Conservation (phyloP, 1,140 invertebrate genomes). For the Colletes gigas region DNA sequence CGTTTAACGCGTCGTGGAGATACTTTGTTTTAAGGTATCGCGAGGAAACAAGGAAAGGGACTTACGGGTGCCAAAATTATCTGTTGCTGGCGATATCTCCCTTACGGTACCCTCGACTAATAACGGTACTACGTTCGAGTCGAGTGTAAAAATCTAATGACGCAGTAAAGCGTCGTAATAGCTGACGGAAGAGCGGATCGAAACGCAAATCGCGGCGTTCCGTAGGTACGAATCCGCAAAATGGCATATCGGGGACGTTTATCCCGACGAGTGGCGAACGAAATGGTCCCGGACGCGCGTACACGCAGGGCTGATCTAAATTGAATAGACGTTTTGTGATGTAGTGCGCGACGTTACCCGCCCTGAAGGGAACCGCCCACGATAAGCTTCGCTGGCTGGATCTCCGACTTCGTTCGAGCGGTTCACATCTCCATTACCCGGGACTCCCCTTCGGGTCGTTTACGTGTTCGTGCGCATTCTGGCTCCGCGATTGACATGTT, state of each 20-base stretch:
- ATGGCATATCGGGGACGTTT: constrained; percentile 22
- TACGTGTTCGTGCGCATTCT: constrained; percentile 7
- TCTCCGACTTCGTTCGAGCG: constrained; percentile 18
- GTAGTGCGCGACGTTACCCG: constrained; percentile 33
- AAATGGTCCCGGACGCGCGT: constrained; percentile 10
- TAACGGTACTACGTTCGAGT: not conserved
- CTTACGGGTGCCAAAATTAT: no score
- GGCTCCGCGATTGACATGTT: constrained; percentile 20
- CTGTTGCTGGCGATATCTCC: no score
- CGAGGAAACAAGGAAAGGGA: no score
- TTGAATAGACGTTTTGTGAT: constrained; percentile 60
- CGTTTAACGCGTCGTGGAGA: no score
- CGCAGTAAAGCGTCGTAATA: not conserved
- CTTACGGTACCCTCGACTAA: not conserved
- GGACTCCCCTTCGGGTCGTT: constrained; percentile 2
- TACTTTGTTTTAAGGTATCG: no score
- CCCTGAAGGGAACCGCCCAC: constrained; percentile 55
- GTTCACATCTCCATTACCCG: constrained; percentile 49
- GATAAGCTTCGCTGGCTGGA: constrained; percentile 30
- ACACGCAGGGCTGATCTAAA: constrained; percentile 55
- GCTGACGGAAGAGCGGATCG: not conserved
- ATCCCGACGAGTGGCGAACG: constrained; percentile 34
- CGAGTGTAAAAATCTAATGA: not conserved
- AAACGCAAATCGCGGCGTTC: not conserved
- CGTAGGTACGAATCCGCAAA: not conserved